Conservation (phyloP, 2,888 invertebrate genomes). For the Spisula subtruncata region DNA sequence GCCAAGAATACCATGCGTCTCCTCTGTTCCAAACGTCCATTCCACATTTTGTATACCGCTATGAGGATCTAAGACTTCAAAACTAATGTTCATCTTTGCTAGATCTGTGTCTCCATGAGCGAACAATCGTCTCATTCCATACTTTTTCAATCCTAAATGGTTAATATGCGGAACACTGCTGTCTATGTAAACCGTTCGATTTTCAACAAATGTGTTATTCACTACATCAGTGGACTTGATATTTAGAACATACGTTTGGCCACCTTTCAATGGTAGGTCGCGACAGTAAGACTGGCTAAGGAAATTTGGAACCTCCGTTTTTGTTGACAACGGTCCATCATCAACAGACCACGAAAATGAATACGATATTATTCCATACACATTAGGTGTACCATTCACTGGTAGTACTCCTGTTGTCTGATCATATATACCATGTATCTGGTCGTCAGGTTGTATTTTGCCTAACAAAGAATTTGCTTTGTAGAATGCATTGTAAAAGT, state of each 20-base stretch:
- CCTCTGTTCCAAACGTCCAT: conserved; percentile 70
- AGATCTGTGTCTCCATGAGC: conserved; percentile 74
- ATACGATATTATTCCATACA: conserved; percentile 66
- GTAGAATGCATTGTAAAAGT: conserved; percentile 66
- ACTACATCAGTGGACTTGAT: conserved; percentile 71
- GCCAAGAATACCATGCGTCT: neutral
- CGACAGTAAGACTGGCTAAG: conserved; percentile 56
- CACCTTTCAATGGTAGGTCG: conserved; percentile 54
- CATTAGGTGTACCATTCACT: conserved; percentile 68
- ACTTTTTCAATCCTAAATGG: conserved; percentile 67
- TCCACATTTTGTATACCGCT: conserved; percentile 71
- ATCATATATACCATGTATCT: conserved; percentile 65
- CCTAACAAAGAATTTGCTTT: conserved; percentile 54
- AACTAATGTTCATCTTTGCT: conserved; percentile 69
- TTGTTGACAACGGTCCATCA: neutral
- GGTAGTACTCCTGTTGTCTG: conserved; percentile 66
- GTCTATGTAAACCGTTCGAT: conserved; percentile 68
- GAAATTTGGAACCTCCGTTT: conserved; percentile 34
- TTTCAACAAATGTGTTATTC: conserved; percentile 59
- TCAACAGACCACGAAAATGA: conserved; percentile 41
- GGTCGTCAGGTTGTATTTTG: conserved; percentile 49
- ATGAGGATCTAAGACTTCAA: conserved; percentile 73
- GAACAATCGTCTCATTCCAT: conserved; percentile 65
- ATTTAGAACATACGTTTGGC: conserved; percentile 64
- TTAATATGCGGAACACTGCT: conserved; percentile 68